Evolutionary conservation across 1,140 invertebrate species (phyloP).

Genomic region (Dolichoris vasculosae): DNA sequence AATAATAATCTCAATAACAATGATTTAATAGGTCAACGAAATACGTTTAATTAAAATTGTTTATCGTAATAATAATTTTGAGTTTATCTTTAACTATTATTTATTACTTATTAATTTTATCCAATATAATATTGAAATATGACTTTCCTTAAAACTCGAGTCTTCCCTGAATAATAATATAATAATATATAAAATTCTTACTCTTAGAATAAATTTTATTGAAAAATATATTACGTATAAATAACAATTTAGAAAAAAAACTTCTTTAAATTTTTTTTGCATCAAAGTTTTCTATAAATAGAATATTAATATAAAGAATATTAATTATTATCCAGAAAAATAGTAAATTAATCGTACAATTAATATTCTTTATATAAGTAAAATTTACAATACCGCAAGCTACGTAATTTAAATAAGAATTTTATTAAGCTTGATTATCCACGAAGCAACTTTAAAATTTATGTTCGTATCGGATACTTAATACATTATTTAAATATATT

Average conservation of each 20-base stretch:
- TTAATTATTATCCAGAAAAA: neutral
- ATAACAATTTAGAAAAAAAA: neutral
- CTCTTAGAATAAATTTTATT: neutral
- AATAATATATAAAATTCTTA: neutral
- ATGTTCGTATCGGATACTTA: too few relatives aligned
- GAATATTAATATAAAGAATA: neutral
- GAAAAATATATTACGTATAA: neutral
- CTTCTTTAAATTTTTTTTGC: neutral
- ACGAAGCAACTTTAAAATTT: too few relatives aligned
- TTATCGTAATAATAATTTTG: neutral
- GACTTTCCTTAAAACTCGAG: neutral
- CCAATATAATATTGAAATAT: neutral
- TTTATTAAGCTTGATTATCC: too few relatives aligned
- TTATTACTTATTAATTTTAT: neutral
- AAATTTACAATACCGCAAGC: too few relatives aligned
- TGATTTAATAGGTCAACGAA: neutral
- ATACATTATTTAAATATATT: too few relatives aligned
- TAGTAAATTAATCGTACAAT: neutral
- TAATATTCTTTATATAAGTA: too few relatives aligned
- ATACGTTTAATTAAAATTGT: neutral
- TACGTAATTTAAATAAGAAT: too few relatives aligned
- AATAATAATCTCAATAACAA: neutral
- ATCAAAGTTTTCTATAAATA: neutral
- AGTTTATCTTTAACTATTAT: neutral
- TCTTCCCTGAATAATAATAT: neutral